A percentile compares a stretch with the other conserved stretches of the same genome.
Evolutionary conservation across 2,888 invertebrate genomes (phyloP).

Genomic region (Gibbula magus): DNA sequence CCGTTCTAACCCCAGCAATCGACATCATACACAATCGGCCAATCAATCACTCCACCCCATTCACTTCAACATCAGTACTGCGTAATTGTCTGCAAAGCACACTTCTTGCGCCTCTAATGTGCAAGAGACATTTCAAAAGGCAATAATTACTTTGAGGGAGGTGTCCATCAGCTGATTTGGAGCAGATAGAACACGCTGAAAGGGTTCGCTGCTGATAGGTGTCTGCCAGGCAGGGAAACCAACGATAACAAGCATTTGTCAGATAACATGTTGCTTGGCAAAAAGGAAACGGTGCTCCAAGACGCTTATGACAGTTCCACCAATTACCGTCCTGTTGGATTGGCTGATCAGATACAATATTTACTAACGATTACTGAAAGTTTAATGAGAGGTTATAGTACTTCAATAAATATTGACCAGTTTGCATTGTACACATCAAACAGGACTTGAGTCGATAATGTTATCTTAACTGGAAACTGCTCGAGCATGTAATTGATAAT

Average conservation of each 20-base stretch:
- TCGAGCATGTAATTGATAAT: no score
- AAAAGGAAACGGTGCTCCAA: background rate
- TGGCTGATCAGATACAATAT: no score
- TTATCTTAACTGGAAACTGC: no score
- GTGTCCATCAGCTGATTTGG: background rate
- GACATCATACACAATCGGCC: constrained; percentile 16
- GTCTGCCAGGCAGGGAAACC: constrained; percentile 5
- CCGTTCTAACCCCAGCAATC: constrained; percentile 5
- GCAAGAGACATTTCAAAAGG: constrained; percentile 14
- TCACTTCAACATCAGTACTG: background rate
- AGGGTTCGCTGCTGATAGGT: background rate
- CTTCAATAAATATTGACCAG: no score
- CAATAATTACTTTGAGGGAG: constrained; percentile 17
- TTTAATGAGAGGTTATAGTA: no score
- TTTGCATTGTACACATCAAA: no score
- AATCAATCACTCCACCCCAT: constrained; percentile 10
- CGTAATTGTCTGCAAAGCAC: background rate
- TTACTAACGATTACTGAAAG: no score
- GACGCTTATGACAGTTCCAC: background rate
- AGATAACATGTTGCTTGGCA: background rate
- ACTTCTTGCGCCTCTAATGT: constrained; percentile 14
- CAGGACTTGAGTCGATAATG: no score
- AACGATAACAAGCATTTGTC: background rate
- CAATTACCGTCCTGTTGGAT: no score
- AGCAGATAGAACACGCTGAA: background rate